These are phyloP conservation scores for Drosophila insularis DNA, from an alignment of 1,140 invertebrate species.

Conservation along the genomic window DNA sequence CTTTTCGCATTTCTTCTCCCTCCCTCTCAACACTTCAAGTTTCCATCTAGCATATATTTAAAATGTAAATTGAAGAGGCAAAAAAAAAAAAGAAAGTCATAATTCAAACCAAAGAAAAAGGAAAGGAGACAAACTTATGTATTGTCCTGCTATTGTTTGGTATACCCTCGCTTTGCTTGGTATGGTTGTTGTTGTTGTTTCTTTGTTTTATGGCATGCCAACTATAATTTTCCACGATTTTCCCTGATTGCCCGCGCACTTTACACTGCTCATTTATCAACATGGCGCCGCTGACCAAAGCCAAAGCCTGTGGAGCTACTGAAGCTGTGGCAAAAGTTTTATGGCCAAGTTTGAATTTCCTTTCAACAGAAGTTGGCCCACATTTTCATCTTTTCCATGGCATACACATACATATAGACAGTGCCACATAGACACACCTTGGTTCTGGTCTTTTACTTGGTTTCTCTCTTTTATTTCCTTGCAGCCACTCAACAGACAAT, in stretches of 20 bases:
- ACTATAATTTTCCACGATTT: slow-evolving; percentile 76
- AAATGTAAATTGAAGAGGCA: neutral
- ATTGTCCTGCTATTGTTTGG: slow-evolving; percentile 57
- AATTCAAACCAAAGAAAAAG: slow-evolving; percentile 44
- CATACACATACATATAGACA: slow-evolving; percentile 20
- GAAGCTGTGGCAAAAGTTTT: slow-evolving; percentile 69
- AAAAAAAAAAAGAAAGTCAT: slow-evolving; percentile 14
- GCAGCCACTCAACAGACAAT: slow-evolving; percentile 74
- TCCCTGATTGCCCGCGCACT: slow-evolving; percentile 72
- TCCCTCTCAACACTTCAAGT: neutral
- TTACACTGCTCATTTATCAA: slow-evolving; percentile 74
- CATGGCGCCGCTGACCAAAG: slow-evolving; percentile 54
- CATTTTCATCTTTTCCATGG: slow-evolving; percentile 46
- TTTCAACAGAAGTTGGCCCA: slow-evolving; percentile 44
- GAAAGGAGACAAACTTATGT: slow-evolving; percentile 8
- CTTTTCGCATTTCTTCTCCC: neutral
- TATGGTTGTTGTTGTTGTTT: slow-evolving; percentile 19
- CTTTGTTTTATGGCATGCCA: slow-evolving; percentile 55
- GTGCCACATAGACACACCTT: slow-evolving; percentile 28
- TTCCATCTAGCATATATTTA: neutral
- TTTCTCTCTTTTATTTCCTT: slow-evolving; percentile 37
- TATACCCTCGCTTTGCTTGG: neutral
- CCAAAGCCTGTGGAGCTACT: slow-evolving; percentile 22
- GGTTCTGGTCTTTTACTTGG: slow-evolving; percentile 29
- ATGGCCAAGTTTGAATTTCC: slow-evolving; percentile 76